Base-by-base conservation (phyloP, 2,797 vertebrate genomes). In the Columba guinea region DNA sequence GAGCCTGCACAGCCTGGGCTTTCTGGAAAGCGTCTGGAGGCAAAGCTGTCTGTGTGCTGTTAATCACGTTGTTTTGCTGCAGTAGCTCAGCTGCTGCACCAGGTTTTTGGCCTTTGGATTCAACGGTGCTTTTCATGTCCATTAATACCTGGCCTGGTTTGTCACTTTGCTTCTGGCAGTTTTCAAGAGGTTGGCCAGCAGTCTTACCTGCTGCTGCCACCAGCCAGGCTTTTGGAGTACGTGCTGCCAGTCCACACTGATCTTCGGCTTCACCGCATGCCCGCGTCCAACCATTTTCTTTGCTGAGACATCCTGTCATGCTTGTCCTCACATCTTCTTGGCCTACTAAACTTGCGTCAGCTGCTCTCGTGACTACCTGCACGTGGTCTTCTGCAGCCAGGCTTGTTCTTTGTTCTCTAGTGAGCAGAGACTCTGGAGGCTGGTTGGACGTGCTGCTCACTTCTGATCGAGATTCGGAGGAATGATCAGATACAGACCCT, bases 401-500 rank as follows among this genome's bases (percentile, higher is more conserved):
- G 9, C 53, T 7, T 7, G 88, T 62, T 70, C 41, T 65, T 81
- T 89, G 90, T 7, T 92, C 90, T 34, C 65, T 22, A 51, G 28
- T 28, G 82, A 34, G 46, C 0, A 21, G 75, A 78, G 80, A 41
- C 49, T 75, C 96, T 41, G 39, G 86, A 64, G 87, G 81, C 19
- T 27, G 76, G 17, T 20, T 56, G 24, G 75, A 51, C 13, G 79
- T 60, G 11, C 79, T 75, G 11, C 85, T 77, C 53, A 17, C 90
- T 65, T 93, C 94, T 78, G 85, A 76, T 3, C 8, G 39, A 27
- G 84, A 93, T 44, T 94, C 94, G 0, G n/a, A 35, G 41, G 92
- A 85, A 56, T 69, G 32, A 55, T 49, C 85, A 78, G 95, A 96
- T 53, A 70, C 87, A 75, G 93, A 90, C n/a, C 90, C 97, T 91